A percentile compares a stretch with the other conserved stretches of the same genome.
Conservation (phyloP, 2,797 vertebrate genomes). For the Crypturellus tataupa region DNA sequence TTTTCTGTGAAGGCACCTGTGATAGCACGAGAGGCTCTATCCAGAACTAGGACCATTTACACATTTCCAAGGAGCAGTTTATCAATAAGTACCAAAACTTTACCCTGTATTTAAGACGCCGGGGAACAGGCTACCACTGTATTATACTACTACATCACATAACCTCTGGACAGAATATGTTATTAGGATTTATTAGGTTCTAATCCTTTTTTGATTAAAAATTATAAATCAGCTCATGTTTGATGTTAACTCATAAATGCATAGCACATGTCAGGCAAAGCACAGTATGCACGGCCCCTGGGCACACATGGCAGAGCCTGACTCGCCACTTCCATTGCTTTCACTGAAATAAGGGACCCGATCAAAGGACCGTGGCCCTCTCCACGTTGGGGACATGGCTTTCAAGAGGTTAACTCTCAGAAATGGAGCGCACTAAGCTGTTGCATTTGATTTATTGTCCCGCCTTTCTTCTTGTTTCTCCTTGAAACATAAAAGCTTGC, state of each 20-base stretch:
- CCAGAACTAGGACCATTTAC: not conserved
- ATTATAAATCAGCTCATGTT: conserved; percentile 69
- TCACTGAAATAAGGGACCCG: conserved; percentile 13
- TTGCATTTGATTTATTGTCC: conserved; percentile 73
- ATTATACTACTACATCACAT: not conserved
- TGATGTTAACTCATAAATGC: conserved; percentile 71
- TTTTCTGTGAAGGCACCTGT: not conserved
- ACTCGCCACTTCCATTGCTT: conserved; percentile 27
- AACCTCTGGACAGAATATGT: conserved; percentile 52
- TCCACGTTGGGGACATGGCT: not conserved
- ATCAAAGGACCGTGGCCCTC: conserved; percentile 39
- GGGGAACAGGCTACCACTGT: not conserved
- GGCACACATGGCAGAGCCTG: conserved; percentile 10
- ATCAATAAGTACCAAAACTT: not conserved
- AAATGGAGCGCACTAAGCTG: conserved; percentile 55
- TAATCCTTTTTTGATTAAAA: conserved; percentile 78
- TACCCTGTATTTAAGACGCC: not conserved
- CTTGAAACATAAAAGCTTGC: conserved; percentile 74
- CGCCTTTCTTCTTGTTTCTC: conserved; percentile 74
- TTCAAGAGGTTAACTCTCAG: conserved; percentile 70
- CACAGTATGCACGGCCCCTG: not conserved
- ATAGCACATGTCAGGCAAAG: conserved; percentile 58
- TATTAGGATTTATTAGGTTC: conserved; percentile 70
- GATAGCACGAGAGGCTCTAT: not conserved
- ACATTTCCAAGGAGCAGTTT: conserved; percentile 1